Evolutionary conservation across 1,140 invertebrate species (phyloP).

Genomic region (Hesperophylax magnus): DNA sequence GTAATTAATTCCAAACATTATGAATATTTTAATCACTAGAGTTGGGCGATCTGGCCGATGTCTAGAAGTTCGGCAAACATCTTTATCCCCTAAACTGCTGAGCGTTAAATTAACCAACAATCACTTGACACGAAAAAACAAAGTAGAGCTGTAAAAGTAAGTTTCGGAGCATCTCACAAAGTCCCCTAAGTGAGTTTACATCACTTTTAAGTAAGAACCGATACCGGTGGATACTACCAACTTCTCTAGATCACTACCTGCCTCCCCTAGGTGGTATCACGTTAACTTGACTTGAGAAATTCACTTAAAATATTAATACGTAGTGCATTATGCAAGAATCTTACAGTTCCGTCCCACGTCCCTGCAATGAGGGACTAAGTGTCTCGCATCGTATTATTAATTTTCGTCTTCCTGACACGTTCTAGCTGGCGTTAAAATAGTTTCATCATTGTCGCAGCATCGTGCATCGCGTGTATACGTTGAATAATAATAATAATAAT

Average conservation of each 20-base stretch:
- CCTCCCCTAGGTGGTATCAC: slow-evolving; percentile 25
- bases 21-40: too few species aligned
- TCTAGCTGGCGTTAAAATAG: slow-evolving; percentile 39
- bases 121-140: slow-evolving; percentile 29
- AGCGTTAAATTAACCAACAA: slow-evolving; percentile 13
- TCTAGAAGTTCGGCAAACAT: too few species aligned
- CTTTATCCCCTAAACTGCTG: neutral
- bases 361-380: slow-evolving; percentile 13
- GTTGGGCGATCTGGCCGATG: too few species aligned
- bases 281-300: slow-evolving; percentile 37
- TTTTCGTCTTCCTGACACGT: slow-evolving; percentile 43
- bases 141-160: slow-evolving; percentile 20
- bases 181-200: slow-evolving; percentile 43
- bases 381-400: slow-evolving; percentile 39
- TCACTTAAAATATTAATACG: slow-evolving; percentile 53
- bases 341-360: neutral
- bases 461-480: too few species aligned
- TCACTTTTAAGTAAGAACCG: slow-evolving; percentile 48
- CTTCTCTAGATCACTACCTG: slow-evolving; percentile 7
- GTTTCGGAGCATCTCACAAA: slow-evolving; percentile 25
- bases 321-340: slow-evolving; percentile 48
- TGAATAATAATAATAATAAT: too few species aligned
- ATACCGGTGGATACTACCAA: slow-evolving; percentile 34
- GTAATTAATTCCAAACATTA: too few species aligned
- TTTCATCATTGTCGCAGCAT: slow-evolving; percentile 23